Percentiles rank a stretch among this genome's conserved stretches.
Evolutionary conservation across 2,797 vertebrate species (phyloP).

Genomic region (Synanceia verrucosa): DNA sequence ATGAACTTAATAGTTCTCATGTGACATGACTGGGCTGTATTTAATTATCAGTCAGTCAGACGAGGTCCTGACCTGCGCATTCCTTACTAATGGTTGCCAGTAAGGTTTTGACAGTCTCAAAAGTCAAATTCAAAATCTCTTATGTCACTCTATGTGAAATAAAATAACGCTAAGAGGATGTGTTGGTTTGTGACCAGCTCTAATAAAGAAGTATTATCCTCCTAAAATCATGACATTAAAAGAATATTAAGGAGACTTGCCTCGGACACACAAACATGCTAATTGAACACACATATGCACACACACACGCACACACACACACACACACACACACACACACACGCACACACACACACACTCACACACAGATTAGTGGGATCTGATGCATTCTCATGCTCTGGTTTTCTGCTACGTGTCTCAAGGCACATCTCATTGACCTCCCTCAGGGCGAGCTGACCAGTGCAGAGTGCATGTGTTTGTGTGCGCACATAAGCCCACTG

Average conservation of each 20-base stretch:
- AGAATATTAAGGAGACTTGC: background rate
- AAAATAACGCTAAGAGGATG: background rate
- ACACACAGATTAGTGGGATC: too few relatives aligned
- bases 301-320: background rate
- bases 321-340: constrained; percentile 3
- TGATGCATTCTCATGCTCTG: constrained; percentile 80
- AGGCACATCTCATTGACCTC: constrained; percentile 63
- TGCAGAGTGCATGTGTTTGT: constrained; percentile 1
- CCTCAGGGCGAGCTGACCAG: constrained; percentile 36
- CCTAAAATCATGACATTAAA: background rate
- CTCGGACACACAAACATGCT: background rate
- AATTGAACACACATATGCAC: background rate
- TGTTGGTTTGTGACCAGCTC: background rate
- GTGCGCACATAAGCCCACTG: constrained; percentile 29
- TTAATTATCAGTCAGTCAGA: constrained; percentile 9
- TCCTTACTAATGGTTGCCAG: background rate
- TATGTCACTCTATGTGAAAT: background rate
- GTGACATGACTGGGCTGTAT: background rate
- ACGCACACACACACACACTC: background rate
- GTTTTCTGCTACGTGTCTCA: constrained; percentile 71
- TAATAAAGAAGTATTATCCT: background rate
- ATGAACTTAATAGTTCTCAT: too few relatives aligned
- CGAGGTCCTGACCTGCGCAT: constrained; percentile 11
- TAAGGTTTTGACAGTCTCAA: background rate
- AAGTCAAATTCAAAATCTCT: background rate